These are phyloP conservation scores for Elephas maximus DNA, from an alignment of 2,113 vertebrate genomes.

Conservation along the genomic window DNA sequence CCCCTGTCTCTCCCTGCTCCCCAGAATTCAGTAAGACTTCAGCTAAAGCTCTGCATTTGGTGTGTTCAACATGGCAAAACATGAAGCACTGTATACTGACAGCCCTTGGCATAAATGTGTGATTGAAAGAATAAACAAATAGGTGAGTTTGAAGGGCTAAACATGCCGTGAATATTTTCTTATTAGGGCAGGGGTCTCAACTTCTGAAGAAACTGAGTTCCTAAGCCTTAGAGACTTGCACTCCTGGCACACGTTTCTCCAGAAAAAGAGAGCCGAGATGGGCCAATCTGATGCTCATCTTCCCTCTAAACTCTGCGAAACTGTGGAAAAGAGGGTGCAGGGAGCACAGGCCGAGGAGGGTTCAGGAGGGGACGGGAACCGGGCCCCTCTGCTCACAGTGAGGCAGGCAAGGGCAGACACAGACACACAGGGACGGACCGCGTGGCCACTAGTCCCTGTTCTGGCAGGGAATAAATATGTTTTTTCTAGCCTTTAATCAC, in stretches of 20 bases:
- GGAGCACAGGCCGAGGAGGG: not conserved
- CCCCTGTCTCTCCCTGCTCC: no score
- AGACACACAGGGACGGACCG: rapidly evolving
- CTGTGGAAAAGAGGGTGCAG: not conserved
- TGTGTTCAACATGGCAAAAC: not conserved
- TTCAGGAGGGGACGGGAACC: not conserved
- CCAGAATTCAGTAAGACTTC: not conserved
- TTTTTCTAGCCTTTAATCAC: not conserved
- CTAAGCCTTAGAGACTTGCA: not conserved
- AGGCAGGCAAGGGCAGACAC: not conserved
- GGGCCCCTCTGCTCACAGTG: not conserved
- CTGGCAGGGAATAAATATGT: not conserved
- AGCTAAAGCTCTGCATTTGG: not conserved
- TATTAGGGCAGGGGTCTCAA: not conserved
- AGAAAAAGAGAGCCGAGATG: not conserved
- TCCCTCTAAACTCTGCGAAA: not conserved
- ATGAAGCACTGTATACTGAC: not conserved
- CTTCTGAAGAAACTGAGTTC: not conserved
- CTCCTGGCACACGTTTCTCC: not conserved
- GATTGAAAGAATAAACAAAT: not conserved
- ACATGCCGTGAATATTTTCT: not conserved
- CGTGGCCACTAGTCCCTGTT: not conserved
- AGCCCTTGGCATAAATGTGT: no score
- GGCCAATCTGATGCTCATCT: not conserved
- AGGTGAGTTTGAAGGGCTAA: not conserved